Evolutionary conservation across 64 coral and sea anemone species (phyloP), one percentile per base, ranked within the genome.

Genomic region (Dendronephthya gigantea): DNA sequence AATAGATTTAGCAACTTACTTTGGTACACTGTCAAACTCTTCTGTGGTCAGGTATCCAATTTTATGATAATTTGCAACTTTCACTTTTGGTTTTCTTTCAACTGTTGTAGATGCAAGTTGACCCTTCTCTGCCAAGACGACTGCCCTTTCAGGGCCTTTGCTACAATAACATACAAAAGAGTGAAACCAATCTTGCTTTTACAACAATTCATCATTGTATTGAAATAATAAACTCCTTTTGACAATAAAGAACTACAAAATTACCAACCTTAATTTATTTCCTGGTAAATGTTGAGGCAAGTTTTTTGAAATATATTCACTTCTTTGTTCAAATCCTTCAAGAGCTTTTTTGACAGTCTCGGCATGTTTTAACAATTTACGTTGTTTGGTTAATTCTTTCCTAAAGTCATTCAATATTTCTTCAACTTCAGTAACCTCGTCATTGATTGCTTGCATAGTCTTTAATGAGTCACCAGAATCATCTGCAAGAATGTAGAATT

Each of bases 1-100:
- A 50, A 52, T 1, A 10, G 23, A 52, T 16, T 52, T 22, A 52
- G 1, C 8, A 23, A 82, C 89, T 97, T 70, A 97, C 94, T 93
- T 97, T 85, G 94, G 94, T 39, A 97, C 88, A 81, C 50, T 83
- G 29, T 88, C 82, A 90, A 97, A 97, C 51, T 97, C 91, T 59
- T 97, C 94, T 7, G 90, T 90, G 23, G 94, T 97, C 27, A 97
- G 35, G 36, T 97, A 97, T 47, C 65, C 69, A 32, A 97, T 82
- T 66, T 85, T 83, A 22, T 85, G 82, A 90, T 84, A 66, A 12
- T 83, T 79, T 29, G 72, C 36, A 36, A 79, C 72, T 79, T 19
- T 79, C 10, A 39, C 10, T 79, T 79, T 35, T 10, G 0, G 11
- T 79, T 79, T 79, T 19, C 9, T 36, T 79, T 34, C 16, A 28